Percentiles rank a stretch among this genome's conserved stretches.
phyloP scores from a whole-genome alignment of 2,797 vertebrate species.

The Lepus oiostolus region DNA sequence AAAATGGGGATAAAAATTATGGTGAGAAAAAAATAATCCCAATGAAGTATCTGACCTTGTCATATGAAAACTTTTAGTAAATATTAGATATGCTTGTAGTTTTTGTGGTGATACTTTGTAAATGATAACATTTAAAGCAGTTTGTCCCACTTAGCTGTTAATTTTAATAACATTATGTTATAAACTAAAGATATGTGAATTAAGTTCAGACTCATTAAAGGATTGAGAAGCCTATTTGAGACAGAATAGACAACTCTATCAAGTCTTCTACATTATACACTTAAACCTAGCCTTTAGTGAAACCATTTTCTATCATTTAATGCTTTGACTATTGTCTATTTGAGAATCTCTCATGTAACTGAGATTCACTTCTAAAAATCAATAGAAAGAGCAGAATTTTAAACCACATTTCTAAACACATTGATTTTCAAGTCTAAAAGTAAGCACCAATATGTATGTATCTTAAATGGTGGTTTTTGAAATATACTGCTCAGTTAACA shows the following conservation, averaged over 20 bases:
- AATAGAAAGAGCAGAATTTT: background rate
- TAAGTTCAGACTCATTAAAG: background rate
- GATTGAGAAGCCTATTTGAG: background rate
- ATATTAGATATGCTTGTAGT: background rate
- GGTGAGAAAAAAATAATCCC: conserved; percentile 13
- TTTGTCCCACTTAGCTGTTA: background rate
- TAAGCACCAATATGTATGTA: background rate
- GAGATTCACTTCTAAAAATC: background rate
- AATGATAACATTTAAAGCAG: background rate
- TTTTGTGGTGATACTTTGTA: conserved; percentile 23
- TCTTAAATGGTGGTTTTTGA: background rate
- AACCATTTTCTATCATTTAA: background rate
- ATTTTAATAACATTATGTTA: background rate
- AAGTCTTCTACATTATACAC: background rate
- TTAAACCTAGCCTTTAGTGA: background rate
- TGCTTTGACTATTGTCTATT: background rate
- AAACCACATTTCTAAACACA: background rate
- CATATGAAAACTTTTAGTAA: background rate
- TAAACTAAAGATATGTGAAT: background rate
- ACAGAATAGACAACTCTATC: background rate
- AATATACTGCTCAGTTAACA: background rate
- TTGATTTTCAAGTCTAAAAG: background rate
- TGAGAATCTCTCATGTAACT: conserved; percentile 9
- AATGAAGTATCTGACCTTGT: background rate
- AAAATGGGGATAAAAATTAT: background rate